Base-by-base conservation (phyloP, 2,888 invertebrate species). In the Apamea sordens region DNA sequence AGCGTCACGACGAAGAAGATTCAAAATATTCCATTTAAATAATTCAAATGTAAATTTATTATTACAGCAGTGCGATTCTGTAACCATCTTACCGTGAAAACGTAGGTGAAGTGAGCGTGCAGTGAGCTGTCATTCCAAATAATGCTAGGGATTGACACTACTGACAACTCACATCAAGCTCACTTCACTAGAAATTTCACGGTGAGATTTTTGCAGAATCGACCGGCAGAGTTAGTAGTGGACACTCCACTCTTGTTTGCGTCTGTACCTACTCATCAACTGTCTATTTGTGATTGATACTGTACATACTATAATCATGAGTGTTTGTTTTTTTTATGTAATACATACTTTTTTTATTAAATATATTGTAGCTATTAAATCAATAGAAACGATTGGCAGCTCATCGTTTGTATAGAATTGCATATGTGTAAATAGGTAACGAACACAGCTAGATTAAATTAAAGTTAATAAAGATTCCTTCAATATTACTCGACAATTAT, bases 281-380 rank as follows among this genome's bases (percentile, higher is more conserved):
- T 61, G n/a, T 64, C 15, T 56, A 50, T 74, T 13, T 71, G 53
- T 87, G 76, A 77, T 77, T 72, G 70, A 88, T 74, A 65, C 32
- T 63, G 15, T 83, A 73, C 18, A 59, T 68, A 63, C 65, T 24
- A 69, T 24, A 67, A 69, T 76, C 87, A 85, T 85, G 84, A 64
- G 75, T 68, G n/a, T 80, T 75, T 50, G 50, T 76, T 84, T 83
- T 84, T 83, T 50, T 63, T 64, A 63, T 47, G 36, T 24, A 24
- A 61, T 28, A 47, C 4, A 10, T 56, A 11, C 18, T 56, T 61
- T 47, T n/a, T 72, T 73, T 32, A 24, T 44, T 10, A 47, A 28
- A 47, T 36, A 59, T 11, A n/a, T 70, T 69, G 15, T 73, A 36
- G 8, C 28, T 59, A 61, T 56, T 59, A 68, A 63, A 61, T 83